phyloP scores from a whole-genome alignment of 2,113 vertebrate genomes.

The Paedocypris sp. region DNA sequence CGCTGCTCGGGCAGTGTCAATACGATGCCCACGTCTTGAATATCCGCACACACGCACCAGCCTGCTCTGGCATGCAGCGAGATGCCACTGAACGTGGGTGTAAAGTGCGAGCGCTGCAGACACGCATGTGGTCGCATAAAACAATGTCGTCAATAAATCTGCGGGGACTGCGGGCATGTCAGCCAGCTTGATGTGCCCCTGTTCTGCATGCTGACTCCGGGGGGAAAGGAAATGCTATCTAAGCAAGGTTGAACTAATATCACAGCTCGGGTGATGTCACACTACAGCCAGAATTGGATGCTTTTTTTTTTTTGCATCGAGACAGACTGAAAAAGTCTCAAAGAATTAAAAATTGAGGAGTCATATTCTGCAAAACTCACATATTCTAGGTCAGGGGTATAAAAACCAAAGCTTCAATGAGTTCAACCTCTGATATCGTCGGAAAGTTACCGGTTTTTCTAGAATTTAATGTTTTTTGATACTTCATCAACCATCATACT shows the following conservation, averaged over 20 bases:
- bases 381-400: no score
- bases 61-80: background rate
- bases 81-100: background rate
- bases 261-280: background rate
- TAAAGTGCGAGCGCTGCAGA: background rate
- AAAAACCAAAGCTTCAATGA: no score
- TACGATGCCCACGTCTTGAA: conserved; percentile 14
- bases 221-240: background rate
- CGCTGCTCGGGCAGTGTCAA: conserved; percentile 15
- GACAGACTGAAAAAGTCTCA: no score
- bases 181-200: conserved; percentile 1
- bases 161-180: background rate
- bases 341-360: no score
- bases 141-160: background rate
- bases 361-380: no score
- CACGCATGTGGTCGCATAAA: background rate
- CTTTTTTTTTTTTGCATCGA: no score
- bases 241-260: conserved; percentile 19
- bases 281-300: no score
- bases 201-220: conserved; percentile 5
- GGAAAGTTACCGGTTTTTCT: no score
- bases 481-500: no score
- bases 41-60: background rate
- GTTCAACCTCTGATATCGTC: no score
- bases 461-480: no score